A percentile compares a stretch with the other conserved stretches of the same genome.
These are phyloP conservation scores for Antheraea mylitta DNA, from an alignment of 1,140 invertebrate genomes.

Conservation along the genomic window DNA sequence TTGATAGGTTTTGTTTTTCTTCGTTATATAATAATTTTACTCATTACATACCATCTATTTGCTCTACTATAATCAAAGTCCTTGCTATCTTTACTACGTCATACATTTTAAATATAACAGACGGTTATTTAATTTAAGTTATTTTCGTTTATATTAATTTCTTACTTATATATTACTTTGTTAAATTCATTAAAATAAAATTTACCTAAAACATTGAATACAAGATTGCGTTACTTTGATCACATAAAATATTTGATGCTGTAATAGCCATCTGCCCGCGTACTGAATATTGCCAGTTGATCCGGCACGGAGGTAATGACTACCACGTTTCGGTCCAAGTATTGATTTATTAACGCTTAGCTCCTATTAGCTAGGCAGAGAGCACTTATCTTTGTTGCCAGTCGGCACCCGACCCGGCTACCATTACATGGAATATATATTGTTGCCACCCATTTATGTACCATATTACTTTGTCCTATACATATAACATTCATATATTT, in stretches of 20 bases:
- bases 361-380: slow-evolving; percentile 25
- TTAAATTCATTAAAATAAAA: neutral
- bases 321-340: slow-evolving; percentile 16
- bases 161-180: no score
- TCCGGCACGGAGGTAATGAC: slow-evolving; percentile 15
- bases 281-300: slow-evolving; percentile 7
- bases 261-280: neutral
- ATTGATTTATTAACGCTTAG: slow-evolving; percentile 43
- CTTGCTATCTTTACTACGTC: no score
- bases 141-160: no score
- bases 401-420: neutral
- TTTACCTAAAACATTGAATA: neutral
- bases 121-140: no score
- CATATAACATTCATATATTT: no score
- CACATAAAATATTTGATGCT: neutral
- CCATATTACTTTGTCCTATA: neutral
- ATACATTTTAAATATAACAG: no score
- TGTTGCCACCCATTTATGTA: neutral
- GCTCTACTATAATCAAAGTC: no score
- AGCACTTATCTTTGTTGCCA: slow-evolving; percentile 28
- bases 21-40: no score
- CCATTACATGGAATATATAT: neutral
- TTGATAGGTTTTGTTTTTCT: no score
- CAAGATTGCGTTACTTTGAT: neutral
- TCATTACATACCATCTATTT: no score